Evolutionary conservation across 1,140 invertebrate species (phyloP), one percentile per base, ranked within the genome.

Genomic region (Harlomillsia oculata): DNA sequence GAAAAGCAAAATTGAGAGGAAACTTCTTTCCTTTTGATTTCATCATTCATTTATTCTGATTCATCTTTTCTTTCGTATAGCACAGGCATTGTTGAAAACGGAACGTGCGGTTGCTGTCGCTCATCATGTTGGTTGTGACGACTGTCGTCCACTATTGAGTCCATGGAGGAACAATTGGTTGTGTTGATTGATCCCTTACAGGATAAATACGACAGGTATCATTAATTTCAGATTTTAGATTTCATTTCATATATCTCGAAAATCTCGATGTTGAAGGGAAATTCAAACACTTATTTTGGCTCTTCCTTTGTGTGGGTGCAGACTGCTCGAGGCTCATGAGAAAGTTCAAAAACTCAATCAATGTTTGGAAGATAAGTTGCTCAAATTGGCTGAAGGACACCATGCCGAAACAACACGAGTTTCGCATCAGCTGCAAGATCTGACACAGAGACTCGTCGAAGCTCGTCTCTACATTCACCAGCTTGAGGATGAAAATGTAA

Each of bases 261-360:
- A 20, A 41, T 16, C 39, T 16, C 2, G 23, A 41, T n/a, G n/a
- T n/a, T n/a, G n/a, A 34, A 34, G 32, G 32, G 8, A 34, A 8
- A 34, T 34, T 34, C 14, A 8, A 29, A 18, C 18, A 37, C 9
- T 52, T 62, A 20, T 5, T 5, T 25, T 29, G 1, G 26, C 18
- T 44, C 3, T 9, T 41, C 16, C 4, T 26, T 13, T 44, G 9
- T 49, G 65, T 66, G 65, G 64, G 74, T 76, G 68, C 68, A 80
- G 91, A 65, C 78, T 97, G 46, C 83, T 87, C 72, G 92, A 96
- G 70, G 90, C 89, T 54, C 89, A 96, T 68, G 90, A 91, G 69
- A 82, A 89, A 67, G 81, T 97, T 32, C 91, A 96, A 71, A 92
- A 88, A 74, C 83, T 96, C 25, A 97, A 97, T 73, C 90, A 96